Percentiles rank a stretch among this genome's conserved stretches.
Conservation (phyloP, 2,113 vertebrate species). For the Apteryx mantelli region DNA sequence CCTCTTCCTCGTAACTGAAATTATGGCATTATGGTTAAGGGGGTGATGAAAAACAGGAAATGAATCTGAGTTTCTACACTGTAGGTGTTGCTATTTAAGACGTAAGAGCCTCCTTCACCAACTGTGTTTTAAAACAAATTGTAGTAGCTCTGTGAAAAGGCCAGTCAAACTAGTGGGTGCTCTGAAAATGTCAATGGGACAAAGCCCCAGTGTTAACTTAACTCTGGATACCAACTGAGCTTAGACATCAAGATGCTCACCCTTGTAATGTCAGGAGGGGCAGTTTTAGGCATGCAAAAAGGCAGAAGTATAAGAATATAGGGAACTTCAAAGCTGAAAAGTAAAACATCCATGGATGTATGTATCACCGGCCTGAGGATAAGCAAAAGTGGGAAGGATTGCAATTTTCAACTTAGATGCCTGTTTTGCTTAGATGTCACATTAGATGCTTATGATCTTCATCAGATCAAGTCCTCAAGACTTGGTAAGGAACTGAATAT, state of each 20-base stretch:
- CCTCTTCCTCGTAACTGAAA: not conserved
- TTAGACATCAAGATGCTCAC: not conserved
- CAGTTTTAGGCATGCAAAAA: not conserved
- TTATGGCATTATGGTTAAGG: not conserved
- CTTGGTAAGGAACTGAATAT: not conserved
- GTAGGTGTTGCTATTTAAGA: rapidly evolving
- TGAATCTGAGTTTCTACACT: not conserved
- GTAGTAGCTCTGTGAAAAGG: not conserved
- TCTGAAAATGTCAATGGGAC: not conserved
- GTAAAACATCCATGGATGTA: not conserved
- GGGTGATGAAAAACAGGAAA: not conserved
- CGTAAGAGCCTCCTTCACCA: not conserved
- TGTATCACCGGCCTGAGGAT: not conserved
- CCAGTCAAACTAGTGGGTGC: not conserved
- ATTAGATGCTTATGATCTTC: not conserved
- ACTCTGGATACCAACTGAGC: not conserved
- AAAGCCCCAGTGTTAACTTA: not conserved
- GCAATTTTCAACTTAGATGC: not conserved
- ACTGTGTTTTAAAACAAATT: not conserved
- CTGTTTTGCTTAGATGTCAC: not conserved
- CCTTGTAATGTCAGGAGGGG: not conserved
- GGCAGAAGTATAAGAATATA: not conserved
- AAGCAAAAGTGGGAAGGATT: not conserved
- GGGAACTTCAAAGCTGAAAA: not conserved
- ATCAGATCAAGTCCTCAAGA: not conserved